Base-by-base conservation (phyloP, 2,113 vertebrate genomes). In the Cyprinodon tularosa region DNA sequence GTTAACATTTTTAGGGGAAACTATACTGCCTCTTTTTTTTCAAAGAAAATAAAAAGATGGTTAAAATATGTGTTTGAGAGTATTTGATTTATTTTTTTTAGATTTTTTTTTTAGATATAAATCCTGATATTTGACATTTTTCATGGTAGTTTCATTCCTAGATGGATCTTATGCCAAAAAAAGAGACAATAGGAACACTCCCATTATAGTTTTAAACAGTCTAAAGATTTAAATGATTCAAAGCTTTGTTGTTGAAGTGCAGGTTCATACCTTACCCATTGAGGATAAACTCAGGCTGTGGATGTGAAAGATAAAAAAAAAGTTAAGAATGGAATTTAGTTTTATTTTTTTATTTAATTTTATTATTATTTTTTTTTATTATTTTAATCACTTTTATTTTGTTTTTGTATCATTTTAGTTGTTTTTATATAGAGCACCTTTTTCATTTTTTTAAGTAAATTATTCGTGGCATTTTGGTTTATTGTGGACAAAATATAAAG, bases 391-490 rank as follows among this genome's bases (percentile, higher is more conserved):
- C 8, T 17, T 53, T 4, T 20, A 20, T 20, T n/a, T 53, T 45
- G 44, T 29, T 29, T 29, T 29, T 29, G 29, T 29, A 29, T 45
- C 44, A 11, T 45, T 45, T 8, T 11, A 11, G 44, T 10, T 45
- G 9, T 45, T 9, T 53, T 53, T n/a, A 6, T 57, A 8, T 57
- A 8, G 9, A 57, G 20, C 50, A n/a, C 50, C 50, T n/a, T n/a
- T 3, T 57, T 14, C 20, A 20, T 57, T 57, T 9, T n/a, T 9
- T 9, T 14, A 20, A 17, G 14, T 53, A 20, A 53, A 4, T 62
- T 67, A 47, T 88, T 93, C 83, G 81, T 20, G 50, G 86, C 82
- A 85, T 88, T 85, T 83, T 88, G 78, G 88, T 88, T 72, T 84
- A 78, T 82, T 73, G 81, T 81, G 78, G 45, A 84, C 4, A 1